A percentile compares a stretch with the other conserved stretches of the same genome.
These are phyloP conservation scores for Peromyscus melanophrys DNA, from an alignment of 2,797 vertebrate species.

Conservation along the genomic window DNA sequence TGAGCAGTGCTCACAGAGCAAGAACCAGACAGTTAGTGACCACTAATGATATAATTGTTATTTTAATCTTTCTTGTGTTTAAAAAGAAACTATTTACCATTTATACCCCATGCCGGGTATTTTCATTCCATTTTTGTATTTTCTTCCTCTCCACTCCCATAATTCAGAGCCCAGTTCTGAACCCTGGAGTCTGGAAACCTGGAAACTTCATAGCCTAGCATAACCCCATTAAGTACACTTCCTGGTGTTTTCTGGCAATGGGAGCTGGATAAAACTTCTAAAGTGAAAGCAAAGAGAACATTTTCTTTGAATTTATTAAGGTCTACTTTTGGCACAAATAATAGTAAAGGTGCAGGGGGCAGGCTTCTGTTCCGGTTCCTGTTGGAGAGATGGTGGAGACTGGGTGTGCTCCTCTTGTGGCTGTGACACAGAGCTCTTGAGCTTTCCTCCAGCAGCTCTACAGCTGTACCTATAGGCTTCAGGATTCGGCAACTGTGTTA, in stretches of 20 bases:
- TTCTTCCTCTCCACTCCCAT: neutral
- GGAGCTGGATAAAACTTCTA: neutral
- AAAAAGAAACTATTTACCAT: slow-evolving; percentile 25
- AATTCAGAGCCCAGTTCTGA: neutral
- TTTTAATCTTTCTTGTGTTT: slow-evolving; percentile 22
- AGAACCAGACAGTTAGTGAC: slow-evolving; percentile 35
- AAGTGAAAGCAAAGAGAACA: neutral
- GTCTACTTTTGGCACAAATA: neutral
- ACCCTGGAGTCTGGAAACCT: neutral
- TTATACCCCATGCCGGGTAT: neutral
- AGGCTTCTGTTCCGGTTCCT: neutral
- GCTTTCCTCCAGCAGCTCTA: neutral
- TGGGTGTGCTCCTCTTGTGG: too few relatives aligned
- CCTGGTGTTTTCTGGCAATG: neutral
- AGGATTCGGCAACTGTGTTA: neutral
- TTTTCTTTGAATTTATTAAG: neutral
- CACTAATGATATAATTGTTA: neutral
- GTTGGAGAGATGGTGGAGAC: neutral
- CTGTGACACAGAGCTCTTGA: neutral
- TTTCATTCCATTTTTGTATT: neutral
- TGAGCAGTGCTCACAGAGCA: neutral
- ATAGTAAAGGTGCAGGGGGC: neutral
- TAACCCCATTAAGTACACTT: neutral
- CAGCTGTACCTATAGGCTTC: neutral
- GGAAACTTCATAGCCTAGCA: neutral